Base-by-base conservation (phyloP, 1,140 invertebrate species). In the Drosophila arizonae region DNA sequence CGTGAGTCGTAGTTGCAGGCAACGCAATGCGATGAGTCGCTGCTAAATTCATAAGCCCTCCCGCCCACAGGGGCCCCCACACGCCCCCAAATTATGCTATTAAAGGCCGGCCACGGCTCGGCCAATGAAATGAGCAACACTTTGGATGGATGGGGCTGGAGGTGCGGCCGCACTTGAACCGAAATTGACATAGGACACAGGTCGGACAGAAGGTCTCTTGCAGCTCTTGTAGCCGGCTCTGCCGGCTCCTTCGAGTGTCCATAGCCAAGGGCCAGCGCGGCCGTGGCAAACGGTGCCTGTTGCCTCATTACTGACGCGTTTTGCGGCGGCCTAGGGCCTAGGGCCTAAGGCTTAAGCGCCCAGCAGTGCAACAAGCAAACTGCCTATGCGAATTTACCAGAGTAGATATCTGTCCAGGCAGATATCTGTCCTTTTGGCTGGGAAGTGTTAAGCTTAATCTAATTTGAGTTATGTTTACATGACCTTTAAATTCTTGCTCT, bases 31-130 rank as follows among this genome's bases (percentile, higher is more conserved):
- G 62, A 71, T 51, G 50, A 51, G 43, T 63, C 73, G 46, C 60
- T 48, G 54, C 72, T 66, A 61, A 78, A 69, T 78, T 71, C 81
- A 86, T 86, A 81, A 81, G 85, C 67, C 55, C 10, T 11, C 45
- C 28, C 15, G 57, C 41, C 48, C 39, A 58, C 41, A 58, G 30
- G 39, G 26, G 26, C 4, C 52, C 41, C 48, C 39, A 58, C 41
- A 58, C 30, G 39, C 4, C 4, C 4, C 51, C 26, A 87, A 86
- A 86, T 86, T 86, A 87, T 86, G 79, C 77, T 81, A 77, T 81
- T 87, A 86, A 79, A 87, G 73, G 71, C 70, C 62, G 63, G 43
- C 43, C 58, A 60, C 46, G n/a, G 26, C 28, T 8, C n/a, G 15
- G 3, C 15, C 17, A 56, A 33, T 45, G 17, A 36, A 52, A 65